phyloP scores from a whole-genome alignment of 1,140 invertebrate genomes.

The Ips typographus region DNA sequence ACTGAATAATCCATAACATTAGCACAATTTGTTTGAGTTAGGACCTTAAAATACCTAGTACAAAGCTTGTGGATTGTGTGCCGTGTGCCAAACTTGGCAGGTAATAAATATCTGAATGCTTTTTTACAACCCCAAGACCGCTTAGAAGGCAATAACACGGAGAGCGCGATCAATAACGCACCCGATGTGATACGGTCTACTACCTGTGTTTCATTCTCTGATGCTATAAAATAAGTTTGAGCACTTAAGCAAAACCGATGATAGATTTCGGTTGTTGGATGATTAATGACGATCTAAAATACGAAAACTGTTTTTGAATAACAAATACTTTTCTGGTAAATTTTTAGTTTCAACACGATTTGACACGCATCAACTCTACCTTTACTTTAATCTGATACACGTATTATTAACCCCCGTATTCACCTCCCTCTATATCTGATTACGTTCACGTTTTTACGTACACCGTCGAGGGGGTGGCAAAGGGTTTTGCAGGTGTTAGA shows the following conservation, averaged over 20 bases:
- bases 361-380: no score
- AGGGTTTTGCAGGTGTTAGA: constrained; percentile 29
- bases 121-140: constrained; percentile 28
- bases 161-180: constrained; percentile 36
- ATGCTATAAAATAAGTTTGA: constrained; percentile 7
- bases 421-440: constrained; percentile 20
- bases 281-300: no score
- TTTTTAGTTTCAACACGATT: no score
- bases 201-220: constrained; percentile 21
- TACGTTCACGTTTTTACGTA: constrained; percentile 16
- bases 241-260: not conserved
- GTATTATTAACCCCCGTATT: constrained; percentile 31
- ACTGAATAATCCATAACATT: not conserved
- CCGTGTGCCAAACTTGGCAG: constrained; percentile 37
- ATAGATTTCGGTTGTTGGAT: not conserved
- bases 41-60: not conserved
- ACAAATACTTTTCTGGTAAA: no score
- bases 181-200: constrained; percentile 24
- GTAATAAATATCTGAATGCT: constrained; percentile 34
- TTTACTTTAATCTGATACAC: not conserved
- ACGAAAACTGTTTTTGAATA: no score
- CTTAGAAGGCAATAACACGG: constrained; percentile 36
- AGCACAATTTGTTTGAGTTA: not conserved
- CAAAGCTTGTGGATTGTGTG: constrained; percentile 5
- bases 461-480: constrained; percentile 6